Evolutionary conservation across 2,888 invertebrate genomes (phyloP).

Genomic region (Leptopterna dolabrata): DNA sequence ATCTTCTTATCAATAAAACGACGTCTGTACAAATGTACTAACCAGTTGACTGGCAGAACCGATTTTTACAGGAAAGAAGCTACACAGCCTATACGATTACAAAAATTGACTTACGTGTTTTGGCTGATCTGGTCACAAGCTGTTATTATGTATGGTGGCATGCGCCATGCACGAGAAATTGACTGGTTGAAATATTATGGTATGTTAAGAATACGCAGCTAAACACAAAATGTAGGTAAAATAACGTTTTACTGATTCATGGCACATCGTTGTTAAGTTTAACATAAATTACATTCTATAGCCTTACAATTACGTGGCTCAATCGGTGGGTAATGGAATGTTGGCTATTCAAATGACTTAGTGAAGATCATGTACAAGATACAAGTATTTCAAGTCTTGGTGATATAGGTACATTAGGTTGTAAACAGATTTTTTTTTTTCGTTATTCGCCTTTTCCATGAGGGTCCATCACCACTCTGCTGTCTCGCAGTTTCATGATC

Average conservation of each 20-base stretch:
- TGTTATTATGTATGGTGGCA: too few species aligned
- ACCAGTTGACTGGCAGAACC: too few species aligned
- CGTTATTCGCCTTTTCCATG: not conserved
- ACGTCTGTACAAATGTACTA: too few species aligned
- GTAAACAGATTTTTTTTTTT: not conserved
- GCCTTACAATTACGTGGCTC: not conserved
- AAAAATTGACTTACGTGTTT: too few species aligned
- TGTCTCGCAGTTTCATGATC: conserved; percentile 68
- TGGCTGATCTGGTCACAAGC: too few species aligned
- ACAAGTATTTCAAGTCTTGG: not conserved
- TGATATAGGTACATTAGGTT: not conserved
- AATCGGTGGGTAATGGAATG: not conserved
- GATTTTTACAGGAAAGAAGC: too few species aligned
- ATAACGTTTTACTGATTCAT: not conserved
- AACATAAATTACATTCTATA: not conserved
- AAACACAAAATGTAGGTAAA: too few species aligned
- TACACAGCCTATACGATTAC: too few species aligned
- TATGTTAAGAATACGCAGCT: too few species aligned
- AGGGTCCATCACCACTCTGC: conserved; percentile 64
- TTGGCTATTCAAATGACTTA: not conserved
- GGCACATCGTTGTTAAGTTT: not conserved
- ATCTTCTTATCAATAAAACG: too few species aligned
- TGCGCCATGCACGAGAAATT: too few species aligned
- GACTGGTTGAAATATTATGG: too few species aligned
- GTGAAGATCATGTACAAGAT: not conserved